Evolutionary conservation across 2,888 invertebrate species (phyloP).

Genomic region (Drosophila austrosaltans): DNA sequence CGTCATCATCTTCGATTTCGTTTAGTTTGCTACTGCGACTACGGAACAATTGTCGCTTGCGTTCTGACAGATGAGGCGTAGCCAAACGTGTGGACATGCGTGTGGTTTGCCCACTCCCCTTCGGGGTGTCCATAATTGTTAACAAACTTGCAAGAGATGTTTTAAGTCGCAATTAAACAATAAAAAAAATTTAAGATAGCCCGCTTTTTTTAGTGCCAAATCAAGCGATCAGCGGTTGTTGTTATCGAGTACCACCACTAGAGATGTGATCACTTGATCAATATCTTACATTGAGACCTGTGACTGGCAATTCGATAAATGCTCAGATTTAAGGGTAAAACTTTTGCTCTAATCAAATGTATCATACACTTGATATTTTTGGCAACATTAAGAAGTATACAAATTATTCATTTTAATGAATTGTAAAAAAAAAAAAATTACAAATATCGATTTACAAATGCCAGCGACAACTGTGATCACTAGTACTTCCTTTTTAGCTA

Average conservation of each 20-base stretch:
- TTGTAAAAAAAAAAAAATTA: too few relatives aligned
- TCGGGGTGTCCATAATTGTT: slow-evolving; percentile 81
- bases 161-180: slow-evolving; percentile 15
- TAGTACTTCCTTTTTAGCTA: too few relatives aligned
- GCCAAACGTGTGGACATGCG: slow-evolving; percentile 72
- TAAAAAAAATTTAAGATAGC: slow-evolving; percentile 48
- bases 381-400: too few relatives aligned
- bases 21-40: slow-evolving; percentile 43
- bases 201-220: slow-evolving; percentile 62
- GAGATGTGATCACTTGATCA: slow-evolving; percentile 34
- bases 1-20: slow-evolving; percentile 59
- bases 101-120: slow-evolving; percentile 61
- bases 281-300: neutral
- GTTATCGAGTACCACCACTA: slow-evolving; percentile 8
- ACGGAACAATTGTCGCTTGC: slow-evolving; percentile 87
- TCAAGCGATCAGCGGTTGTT: slow-evolving; percentile 1
- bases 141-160: slow-evolving; percentile 17
- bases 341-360: too few relatives aligned
- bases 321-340: too few relatives aligned
- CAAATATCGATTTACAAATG: too few relatives aligned
- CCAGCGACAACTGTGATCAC: too few relatives aligned
- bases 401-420: too few relatives aligned
- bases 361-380: too few relatives aligned
- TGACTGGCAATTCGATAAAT: neutral
- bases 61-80: slow-evolving; percentile 86